Base-by-base conservation (phyloP, 2,113 vertebrate genomes). In the Psittacus erithacus region DNA sequence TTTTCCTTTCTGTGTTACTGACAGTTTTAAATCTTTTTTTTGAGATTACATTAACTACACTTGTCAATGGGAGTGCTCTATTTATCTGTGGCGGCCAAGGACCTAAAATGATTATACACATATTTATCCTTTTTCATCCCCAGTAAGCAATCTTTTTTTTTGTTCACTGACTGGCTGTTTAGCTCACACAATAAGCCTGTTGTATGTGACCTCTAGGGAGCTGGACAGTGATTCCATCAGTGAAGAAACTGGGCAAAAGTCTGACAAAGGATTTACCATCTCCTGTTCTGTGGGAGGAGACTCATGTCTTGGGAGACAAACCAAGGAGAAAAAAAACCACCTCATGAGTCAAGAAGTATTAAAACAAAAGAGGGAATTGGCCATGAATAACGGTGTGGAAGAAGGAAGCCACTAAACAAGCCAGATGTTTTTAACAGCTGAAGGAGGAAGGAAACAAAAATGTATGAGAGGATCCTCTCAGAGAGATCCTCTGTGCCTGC, bases 1-100 rank as follows among this genome's bases (percentile, higher is more conserved):
- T 95, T 78, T 96, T 95, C 87, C 63, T 94, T 95, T 87, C 92
- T 59, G 95, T 44, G 74, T 78, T 88, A 91, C 7, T 86, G 50
- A 91, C 78, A 95, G 64, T 90, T 96, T 86, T 68, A 94, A 89
- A 94, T n/a, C 28, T 25, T 94, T 94, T 62, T 53, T 65, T 50
- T 39, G 28, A 83, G 24, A 60, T 44, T 23, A 55, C 20, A 16
- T 57, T 73, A 81, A n/a, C 44, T 80, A 74, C 9, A 12, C 17
- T 63, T 63, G 31, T 69, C 39, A 93, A 10, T 70, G 13, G n/a
- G n/a, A 82, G 9, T 27, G 10, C 23, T 74, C 68, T 74, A 80
- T 71, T 75, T 77, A 88, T 59, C 35, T 43, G 28, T 59, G 59
- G 70, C 63, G 59, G 70, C 63, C 53, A 92, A 79, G n/a, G 38